A percentile compares a stretch with the other conserved stretches of the same genome.
Conservation (phyloP, 2,113 vertebrate species). For the Neogale vison region DNA sequence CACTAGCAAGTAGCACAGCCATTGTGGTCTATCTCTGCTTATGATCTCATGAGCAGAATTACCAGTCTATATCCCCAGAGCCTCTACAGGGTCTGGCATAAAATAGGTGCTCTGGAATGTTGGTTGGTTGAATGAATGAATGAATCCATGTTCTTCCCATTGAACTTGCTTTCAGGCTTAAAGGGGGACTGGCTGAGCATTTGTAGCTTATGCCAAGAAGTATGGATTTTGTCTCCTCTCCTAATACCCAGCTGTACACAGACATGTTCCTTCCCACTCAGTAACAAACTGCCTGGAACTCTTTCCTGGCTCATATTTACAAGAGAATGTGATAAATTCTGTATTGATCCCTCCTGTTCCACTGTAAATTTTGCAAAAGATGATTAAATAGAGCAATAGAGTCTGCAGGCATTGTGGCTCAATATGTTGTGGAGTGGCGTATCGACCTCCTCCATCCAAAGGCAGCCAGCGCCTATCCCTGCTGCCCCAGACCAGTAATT, state of each 20-base stretch:
- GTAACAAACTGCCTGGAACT: constrained; percentile 75
- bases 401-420: constrained; percentile 81
- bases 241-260: constrained; percentile 72
- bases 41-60: constrained; percentile 1
- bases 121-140: constrained; percentile 35
- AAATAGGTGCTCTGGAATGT: constrained; percentile 46
- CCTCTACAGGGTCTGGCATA: background rate
- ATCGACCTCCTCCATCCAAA: constrained; percentile 85
- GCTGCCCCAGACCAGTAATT: constrained; percentile 84
- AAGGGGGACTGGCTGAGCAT: constrained; percentile 42
- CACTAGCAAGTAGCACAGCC: background rate
- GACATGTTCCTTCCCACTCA: constrained; percentile 66
- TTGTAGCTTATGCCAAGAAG: constrained; percentile 75
- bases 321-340: constrained; percentile 85
- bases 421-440: constrained; percentile 83
- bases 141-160: constrained; percentile 35
- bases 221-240: constrained; percentile 79
- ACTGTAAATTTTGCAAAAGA: constrained; percentile 89
- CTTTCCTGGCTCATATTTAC: constrained; percentile 82
- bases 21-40: background rate
- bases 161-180: constrained; percentile 58
- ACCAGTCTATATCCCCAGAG: background rate
- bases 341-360: constrained; percentile 85
- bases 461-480: constrained; percentile 79
- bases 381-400: constrained; percentile 89